Evolutionary conservation across 2,888 invertebrate species (phyloP).

Genomic region (Alviniconcha strummeri): DNA sequence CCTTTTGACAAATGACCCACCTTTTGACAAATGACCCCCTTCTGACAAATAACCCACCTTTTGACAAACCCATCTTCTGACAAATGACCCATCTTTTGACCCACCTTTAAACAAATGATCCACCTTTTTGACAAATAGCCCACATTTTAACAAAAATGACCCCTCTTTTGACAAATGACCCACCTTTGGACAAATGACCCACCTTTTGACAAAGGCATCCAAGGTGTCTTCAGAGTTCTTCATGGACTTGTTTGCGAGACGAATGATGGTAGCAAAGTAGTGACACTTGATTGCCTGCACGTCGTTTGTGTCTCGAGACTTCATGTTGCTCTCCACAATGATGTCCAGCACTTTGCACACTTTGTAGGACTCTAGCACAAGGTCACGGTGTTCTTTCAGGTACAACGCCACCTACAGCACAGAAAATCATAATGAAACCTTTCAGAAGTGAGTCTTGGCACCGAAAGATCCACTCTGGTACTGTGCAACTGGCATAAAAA

Average conservation of each 20-base stretch:
- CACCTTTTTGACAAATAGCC: background rate
- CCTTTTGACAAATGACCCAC: background rate
- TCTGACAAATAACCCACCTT: background rate
- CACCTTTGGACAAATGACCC: background rate
- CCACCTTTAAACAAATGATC: background rate
- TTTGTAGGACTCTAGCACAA: constrained; percentile 85
- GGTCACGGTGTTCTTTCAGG: constrained; percentile 82
- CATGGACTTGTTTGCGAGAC: constrained; percentile 47
- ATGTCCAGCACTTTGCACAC: constrained; percentile 85
- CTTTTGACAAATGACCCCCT: background rate
- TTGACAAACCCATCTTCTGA: background rate
- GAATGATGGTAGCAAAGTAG: constrained; percentile 62
- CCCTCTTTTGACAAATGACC: background rate
- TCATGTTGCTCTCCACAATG: constrained; percentile 91
- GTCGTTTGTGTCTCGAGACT: constrained; percentile 83
- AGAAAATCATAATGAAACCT: too few relatives aligned
- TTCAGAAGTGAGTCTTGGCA: too few relatives aligned
- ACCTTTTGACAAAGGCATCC: constrained; percentile 37
- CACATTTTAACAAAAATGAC: background rate
- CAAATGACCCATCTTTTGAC: background rate
- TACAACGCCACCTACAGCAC: constrained; percentile 71
- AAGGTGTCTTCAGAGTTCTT: constrained; percentile 36
- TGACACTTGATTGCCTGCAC: constrained; percentile 70
- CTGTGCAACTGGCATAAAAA: too few relatives aligned
- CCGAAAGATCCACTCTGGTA: too few relatives aligned